Evolutionary conservation across 2,113 vertebrate genomes (phyloP).

Genomic region (Vidua chalybeata): DNA sequence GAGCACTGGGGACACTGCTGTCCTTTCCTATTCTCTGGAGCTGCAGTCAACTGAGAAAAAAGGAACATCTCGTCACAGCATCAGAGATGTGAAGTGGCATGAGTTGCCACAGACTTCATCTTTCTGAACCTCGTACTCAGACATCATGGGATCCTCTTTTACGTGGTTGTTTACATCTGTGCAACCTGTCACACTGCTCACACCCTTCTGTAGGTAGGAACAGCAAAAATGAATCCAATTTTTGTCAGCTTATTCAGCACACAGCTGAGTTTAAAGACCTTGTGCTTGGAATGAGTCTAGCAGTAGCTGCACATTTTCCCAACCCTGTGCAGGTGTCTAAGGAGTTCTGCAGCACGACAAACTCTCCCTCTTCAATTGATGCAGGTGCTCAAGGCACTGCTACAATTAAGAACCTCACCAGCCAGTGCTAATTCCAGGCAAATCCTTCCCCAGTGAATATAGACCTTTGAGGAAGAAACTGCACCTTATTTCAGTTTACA

Average conservation of each 20-base stretch:
- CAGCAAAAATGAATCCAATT: not conserved
- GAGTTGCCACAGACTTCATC: not conserved
- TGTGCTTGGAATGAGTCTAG: not conserved
- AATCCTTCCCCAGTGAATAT: not conserved
- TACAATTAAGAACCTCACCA: not conserved
- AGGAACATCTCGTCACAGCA: not conserved
- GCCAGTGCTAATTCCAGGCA: not conserved
- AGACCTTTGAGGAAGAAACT: not conserved
- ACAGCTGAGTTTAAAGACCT: not conserved
- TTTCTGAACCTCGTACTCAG: not conserved
- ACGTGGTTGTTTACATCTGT: not conserved
- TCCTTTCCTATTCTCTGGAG: not conserved
- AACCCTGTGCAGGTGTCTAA: not conserved
- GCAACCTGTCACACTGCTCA: not conserved
- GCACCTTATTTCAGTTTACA: not conserved
- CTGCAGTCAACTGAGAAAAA: not conserved
- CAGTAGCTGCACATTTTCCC: not conserved
- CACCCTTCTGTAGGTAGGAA: not conserved
- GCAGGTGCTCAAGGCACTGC: not conserved
- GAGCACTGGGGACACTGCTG: not conserved
- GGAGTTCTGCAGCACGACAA: not conserved
- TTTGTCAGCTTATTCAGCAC: not conserved
- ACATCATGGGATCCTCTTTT: not conserved
- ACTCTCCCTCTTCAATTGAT: rapidly evolving
- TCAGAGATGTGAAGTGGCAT: not conserved